Evolutionary conservation across 35 echinoderm and acorn worm genomes (phyloP), one percentile per base, ranked within the genome.

Genomic region (Ophiothrix spiculata): DNA sequence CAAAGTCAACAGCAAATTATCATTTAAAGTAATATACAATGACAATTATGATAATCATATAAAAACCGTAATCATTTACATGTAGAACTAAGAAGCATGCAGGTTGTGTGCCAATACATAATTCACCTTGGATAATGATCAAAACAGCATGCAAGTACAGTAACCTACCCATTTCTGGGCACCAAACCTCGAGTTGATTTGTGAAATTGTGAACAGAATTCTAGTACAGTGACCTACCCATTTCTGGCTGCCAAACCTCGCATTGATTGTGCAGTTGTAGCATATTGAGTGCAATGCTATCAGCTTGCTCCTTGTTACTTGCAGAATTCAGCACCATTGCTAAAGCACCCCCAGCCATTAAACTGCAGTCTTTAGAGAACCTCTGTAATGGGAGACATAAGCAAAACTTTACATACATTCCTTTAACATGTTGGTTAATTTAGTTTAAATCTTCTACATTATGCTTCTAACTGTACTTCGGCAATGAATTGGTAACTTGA

Each of bases 281-380:
- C 3, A 90, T 33, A 36, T 63, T 83, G n/a, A 35, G 16, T 49
- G 74, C 80, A 33, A 75, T 76, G 39, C 19, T 23, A 49, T 46
- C 80, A 23, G 81, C 80, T 76, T 84, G 31, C 40, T 63, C 84
- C 38, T 81, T 60, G 11, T 56, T 39, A 17, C 80, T 34, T 46
- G 88, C 54, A 8, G 88, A 84, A 64, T 90, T 90, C 80, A 90
- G 32, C 49, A 90, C 73, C 88, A 90, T 83, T 28, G 80, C 88
- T 8, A 90, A 36, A 69, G 88, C 39, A 78, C 88, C 36, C 4
- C 88, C 80, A 82, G 80, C 77, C 80, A 84, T 83, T 11, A 83
- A 39, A 77, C 80, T 75, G 78, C 75, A 84, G 21, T 90, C 88
- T 64, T 81, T 90, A 75, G 88, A 90, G 79, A 90, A 89, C 60